Percentiles rank a stretch among this genome's conserved stretches.
phyloP scores from a whole-genome alignment of 2,888 invertebrate species.

The Chymomyza amoena region DNA sequence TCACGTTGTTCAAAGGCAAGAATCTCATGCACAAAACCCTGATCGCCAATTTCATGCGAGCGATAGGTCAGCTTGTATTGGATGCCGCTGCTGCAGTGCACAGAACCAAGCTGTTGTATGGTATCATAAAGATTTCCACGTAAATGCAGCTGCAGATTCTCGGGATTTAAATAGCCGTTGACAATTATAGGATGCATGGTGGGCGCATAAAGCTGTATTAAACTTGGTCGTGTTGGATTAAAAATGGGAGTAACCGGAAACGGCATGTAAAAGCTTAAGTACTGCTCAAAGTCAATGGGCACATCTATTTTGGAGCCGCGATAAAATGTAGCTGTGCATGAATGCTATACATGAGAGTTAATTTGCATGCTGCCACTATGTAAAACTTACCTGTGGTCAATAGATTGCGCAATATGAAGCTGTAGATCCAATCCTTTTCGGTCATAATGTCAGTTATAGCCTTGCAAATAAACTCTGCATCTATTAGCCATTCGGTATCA shows the following conservation, averaged over 20 bases:
- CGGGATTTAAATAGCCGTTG: slow-evolving; percentile 48
- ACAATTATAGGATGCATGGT: slow-evolving; percentile 43
- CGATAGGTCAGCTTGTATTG: slow-evolving; percentile 44
- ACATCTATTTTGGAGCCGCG: slow-evolving; percentile 53
- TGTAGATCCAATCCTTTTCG: slow-evolving; percentile 47
- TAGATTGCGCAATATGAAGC: slow-evolving; percentile 36
- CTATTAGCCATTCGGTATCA: slow-evolving; percentile 43
- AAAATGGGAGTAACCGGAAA: slow-evolving; percentile 51
- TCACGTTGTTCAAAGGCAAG: slow-evolving; percentile 46
- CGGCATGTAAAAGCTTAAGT: slow-evolving; percentile 47
- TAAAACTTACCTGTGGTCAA: slow-evolving; percentile 22
- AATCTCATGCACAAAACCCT: slow-evolving; percentile 55
- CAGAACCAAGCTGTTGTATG: slow-evolving; percentile 26
- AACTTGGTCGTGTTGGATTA: slow-evolving; percentile 48
- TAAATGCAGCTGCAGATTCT: slow-evolving; percentile 44
- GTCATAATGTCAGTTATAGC: slow-evolving; percentile 41
- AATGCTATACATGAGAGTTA: background rate
- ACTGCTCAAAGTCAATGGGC: slow-evolving; percentile 47
- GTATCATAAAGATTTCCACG: slow-evolving; percentile 48
- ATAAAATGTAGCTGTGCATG: slow-evolving; percentile 42
- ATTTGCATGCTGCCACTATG: background rate
- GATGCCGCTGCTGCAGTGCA: slow-evolving; percentile 40
- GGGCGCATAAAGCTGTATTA: slow-evolving; percentile 38
- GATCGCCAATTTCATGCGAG: slow-evolving; percentile 55
- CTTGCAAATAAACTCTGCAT: slow-evolving; percentile 40